Conservation (phyloP, 2,113 vertebrate genomes). For the Zosterops japonicus region DNA sequence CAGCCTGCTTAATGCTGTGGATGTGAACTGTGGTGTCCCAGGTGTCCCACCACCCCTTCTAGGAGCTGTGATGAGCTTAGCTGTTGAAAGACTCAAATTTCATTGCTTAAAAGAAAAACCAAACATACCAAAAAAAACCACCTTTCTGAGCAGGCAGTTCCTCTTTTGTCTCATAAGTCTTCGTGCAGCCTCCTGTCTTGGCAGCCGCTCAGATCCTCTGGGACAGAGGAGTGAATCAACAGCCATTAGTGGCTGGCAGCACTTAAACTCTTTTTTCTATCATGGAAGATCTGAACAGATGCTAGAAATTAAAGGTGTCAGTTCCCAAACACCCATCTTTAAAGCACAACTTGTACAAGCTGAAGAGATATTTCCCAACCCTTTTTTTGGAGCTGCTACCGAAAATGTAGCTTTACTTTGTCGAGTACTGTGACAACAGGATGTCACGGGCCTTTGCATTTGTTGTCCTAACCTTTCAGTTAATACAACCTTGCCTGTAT, state of each 20-base stretch:
- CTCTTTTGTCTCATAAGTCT: not conserved
- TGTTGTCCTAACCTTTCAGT: not conserved
- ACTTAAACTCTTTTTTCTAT: not conserved
- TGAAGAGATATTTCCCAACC: not conserved
- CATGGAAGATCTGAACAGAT: not conserved
- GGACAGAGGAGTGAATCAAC: conserved; percentile 25
- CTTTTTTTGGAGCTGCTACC: not conserved
- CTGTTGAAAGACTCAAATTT: not conserved
- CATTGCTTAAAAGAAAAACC: not conserved
- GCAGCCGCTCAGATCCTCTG: not conserved
- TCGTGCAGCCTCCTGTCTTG: not conserved
- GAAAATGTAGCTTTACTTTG: not conserved
- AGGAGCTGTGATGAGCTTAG: not conserved
- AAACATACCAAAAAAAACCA: not conserved
- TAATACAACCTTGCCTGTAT: not conserved
- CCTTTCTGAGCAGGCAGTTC: not conserved
- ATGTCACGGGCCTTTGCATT: not conserved
- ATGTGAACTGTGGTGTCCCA: not conserved
- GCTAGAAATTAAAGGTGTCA: not conserved
- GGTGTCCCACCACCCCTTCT: not conserved
- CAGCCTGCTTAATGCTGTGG: not conserved
- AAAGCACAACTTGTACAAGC: not conserved
- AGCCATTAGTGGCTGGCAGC: conserved; percentile 12
- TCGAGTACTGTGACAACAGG: not conserved
- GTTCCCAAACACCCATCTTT: not conserved